A percentile compares a stretch with the other conserved stretches of the same genome.
Evolutionary conservation across 2,113 vertebrate genomes (phyloP).

Genomic region (Clinocottus analis): DNA sequence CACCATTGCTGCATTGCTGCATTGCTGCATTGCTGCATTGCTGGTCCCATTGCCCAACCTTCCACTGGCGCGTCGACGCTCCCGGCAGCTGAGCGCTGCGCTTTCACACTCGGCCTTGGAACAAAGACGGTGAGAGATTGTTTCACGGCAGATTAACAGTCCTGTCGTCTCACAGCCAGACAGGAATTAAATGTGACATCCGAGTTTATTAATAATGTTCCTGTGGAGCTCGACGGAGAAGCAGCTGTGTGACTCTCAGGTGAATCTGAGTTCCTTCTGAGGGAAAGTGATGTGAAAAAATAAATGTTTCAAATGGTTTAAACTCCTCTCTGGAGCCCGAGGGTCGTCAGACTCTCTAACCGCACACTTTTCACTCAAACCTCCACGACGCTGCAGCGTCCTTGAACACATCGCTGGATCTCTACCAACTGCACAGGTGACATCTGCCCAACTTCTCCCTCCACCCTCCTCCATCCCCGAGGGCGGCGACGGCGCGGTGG

Average conservation of each 20-base stretch:
- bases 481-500: neutral
- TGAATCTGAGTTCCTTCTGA: neutral
- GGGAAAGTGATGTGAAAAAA: neutral
- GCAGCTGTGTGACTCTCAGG: neutral
- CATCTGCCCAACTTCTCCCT: constrained; percentile 15
- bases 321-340: constrained; percentile 19
- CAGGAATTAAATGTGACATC: constrained; percentile 4
- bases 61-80: constrained; percentile 27
- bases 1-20: no score
- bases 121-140: constrained; percentile 17
- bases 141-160: constrained; percentile 46
- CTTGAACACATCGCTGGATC: constrained; percentile 7
- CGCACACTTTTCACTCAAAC: constrained; percentile 4
- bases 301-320: neutral
- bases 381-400: neutral
- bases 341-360: constrained; percentile 32
- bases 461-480: neutral
- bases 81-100: no score
- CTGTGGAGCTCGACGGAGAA: neutral
- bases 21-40: no score
- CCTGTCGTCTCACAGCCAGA: constrained; percentile 1
- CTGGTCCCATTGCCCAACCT: constrained; percentile 25
- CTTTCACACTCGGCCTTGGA: no score
- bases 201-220: neutral
- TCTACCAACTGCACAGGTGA: neutral